Conservation (phyloP, 1,140 invertebrate genomes). For the Sarcophaga bullata region DNA sequence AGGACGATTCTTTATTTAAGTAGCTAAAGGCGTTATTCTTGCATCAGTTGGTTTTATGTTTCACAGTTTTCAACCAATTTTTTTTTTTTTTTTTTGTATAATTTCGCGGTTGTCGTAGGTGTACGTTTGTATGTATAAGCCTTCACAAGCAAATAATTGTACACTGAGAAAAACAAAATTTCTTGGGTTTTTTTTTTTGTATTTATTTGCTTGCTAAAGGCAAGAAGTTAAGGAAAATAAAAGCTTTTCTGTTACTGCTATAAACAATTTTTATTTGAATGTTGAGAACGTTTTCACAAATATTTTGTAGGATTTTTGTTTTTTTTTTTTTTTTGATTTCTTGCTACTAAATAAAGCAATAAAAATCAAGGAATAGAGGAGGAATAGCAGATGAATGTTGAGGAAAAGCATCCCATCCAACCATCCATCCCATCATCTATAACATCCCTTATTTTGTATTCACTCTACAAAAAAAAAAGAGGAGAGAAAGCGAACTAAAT, state of each 20-base stretch:
- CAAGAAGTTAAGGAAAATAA: not conserved
- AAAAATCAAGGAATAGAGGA: not conserved
- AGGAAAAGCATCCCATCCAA: not conserved
- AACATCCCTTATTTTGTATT: not conserved
- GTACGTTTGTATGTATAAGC: too few relatives aligned
- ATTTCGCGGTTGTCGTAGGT: not conserved
- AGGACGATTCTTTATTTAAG: constrained; percentile 18
- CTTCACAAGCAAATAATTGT: not conserved
- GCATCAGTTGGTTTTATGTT: constrained; percentile 8
- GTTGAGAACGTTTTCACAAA: not conserved
- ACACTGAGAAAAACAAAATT: not conserved
- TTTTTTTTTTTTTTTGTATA: too few relatives aligned
- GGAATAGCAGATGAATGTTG: constrained; percentile 14
- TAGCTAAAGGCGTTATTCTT: constrained; percentile 18
- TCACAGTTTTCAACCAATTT: constrained; percentile 6
- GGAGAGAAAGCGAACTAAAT: not conserved
- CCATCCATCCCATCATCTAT: not conserved
- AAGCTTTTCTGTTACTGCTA: not conserved
- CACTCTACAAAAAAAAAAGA: too few relatives aligned
- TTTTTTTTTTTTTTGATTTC: not conserved
- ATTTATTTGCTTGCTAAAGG: not conserved
- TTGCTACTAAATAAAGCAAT: not conserved
- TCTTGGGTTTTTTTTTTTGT: not conserved
- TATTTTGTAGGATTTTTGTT: not conserved
- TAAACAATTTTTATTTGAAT: not conserved